Evolutionary conservation across 2,888 invertebrate genomes (phyloP).

Genomic region (Trichogramma dendrolimi): DNA sequence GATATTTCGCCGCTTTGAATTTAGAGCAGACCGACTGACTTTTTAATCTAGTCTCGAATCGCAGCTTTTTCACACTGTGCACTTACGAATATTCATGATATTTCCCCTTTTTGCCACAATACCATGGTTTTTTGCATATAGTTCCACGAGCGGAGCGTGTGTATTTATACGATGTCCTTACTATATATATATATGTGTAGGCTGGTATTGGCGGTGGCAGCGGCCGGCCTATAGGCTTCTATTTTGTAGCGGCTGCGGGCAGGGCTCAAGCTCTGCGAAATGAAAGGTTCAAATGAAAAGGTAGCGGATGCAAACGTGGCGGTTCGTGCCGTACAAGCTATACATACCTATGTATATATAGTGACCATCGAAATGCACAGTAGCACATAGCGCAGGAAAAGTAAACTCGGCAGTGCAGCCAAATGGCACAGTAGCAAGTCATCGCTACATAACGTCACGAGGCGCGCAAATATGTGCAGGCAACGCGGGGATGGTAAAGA

Average conservation of each 20-base stretch:
- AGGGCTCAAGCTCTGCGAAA: slow-evolving; percentile 8
- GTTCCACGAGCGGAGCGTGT: too few relatives aligned
- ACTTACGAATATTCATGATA: too few relatives aligned
- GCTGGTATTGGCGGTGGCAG: background rate
- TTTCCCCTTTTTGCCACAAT: too few relatives aligned
- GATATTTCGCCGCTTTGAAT: too few relatives aligned
- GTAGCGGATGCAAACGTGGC: slow-evolving; percentile 24
- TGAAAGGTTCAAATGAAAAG: slow-evolving; percentile 30
- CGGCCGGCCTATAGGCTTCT: slow-evolving; percentile 11
- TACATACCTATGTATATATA: background rate
- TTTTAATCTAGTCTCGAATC: too few relatives aligned
- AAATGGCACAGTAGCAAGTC: slow-evolving; percentile 14
- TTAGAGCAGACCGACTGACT: too few relatives aligned
- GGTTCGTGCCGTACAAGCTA: slow-evolving; percentile 15
- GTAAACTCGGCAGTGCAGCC: slow-evolving; percentile 9
- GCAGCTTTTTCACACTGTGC: too few relatives aligned
- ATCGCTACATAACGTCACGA: slow-evolving; percentile 18
- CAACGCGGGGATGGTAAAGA: background rate
- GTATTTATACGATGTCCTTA: too few relatives aligned
- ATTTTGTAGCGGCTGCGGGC: slow-evolving; percentile 14
- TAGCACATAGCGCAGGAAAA: slow-evolving; percentile 11
- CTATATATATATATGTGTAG: too few relatives aligned
- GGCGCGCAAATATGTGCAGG: background rate
- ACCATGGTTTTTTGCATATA: too few relatives aligned
- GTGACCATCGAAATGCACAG: slow-evolving; percentile 16